Evolutionary conservation across 2,888 invertebrate genomes (phyloP), one percentile per base, ranked within the genome.

Genomic region (Branchellion lobata): DNA sequence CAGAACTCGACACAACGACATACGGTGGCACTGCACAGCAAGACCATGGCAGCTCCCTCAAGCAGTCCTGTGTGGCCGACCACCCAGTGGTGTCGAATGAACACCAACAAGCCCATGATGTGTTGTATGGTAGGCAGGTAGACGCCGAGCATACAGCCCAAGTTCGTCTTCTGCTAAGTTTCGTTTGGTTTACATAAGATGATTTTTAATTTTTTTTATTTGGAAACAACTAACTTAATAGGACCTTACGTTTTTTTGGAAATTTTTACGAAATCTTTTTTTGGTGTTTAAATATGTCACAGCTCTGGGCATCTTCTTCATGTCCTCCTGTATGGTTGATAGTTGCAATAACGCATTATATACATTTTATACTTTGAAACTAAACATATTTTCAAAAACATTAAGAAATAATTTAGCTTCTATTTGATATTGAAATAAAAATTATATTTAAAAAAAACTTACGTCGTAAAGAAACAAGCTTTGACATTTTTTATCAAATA

Each of bases 71-170:
- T 53, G 33, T 68, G 79, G 2, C 84, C 84, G 11, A 84, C 83
- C 18, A 85, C 84, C 84, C 84, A 84, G 18, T 81, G 81, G 51
- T 85, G 81, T 31, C 84, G 82, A 14, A 84, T 82, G 79, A 84
- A 84, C 84, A 85, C 83, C 36, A 85, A 71, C 57, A 84, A 83
- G 8, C 84, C 84, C 71, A 84, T 84, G 31, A 84, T 84, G 81
- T 84, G 84, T 75, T 84, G 84, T 1, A 84, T 84, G 29, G 84
- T 84, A 1, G 84, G 84, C 27, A 84, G 82, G 79, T 84, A 84
- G 11, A 84, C 84, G 1, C 84, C 84, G 21, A 84, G 72, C 11
- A 85, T 33, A 3, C 81, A 61, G 1, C 84, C 84, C 33, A 84
- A 81, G 81, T 84, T 84, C 68, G 81, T 82, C 73, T 82, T 83